phyloP scores from a whole-genome alignment of 2,113 vertebrate species.

The Acinonyx jubatus region DNA sequence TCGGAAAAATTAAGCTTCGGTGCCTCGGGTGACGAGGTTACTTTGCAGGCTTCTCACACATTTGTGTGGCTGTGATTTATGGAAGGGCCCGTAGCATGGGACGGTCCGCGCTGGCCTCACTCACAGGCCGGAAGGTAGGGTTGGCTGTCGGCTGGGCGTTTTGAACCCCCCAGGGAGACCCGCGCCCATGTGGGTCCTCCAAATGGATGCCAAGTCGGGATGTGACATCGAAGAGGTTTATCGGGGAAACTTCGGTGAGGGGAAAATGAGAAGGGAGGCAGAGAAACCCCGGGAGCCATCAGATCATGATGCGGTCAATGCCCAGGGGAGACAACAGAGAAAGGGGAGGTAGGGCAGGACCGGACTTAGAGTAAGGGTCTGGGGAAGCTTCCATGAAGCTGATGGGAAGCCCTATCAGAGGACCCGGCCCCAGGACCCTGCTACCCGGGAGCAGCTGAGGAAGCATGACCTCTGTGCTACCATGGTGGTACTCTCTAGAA shows the following conservation, averaged over 20 bases:
- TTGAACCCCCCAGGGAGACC: fast-evolving
- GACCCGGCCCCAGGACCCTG: background rate
- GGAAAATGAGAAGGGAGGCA: background rate
- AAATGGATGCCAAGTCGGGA: background rate
- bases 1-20: background rate
- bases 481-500: background rate
- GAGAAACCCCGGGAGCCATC: background rate
- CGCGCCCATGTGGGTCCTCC: background rate
- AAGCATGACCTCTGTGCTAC: background rate
- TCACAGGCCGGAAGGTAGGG: too few species aligned
- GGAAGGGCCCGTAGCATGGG: too few species aligned
- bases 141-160: fast-evolving
- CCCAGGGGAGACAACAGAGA: background rate
- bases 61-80: background rate
- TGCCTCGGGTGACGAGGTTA: background rate
- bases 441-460: background rate
- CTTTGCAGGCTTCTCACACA: background rate
- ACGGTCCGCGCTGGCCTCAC: background rate
- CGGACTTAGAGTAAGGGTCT: background rate
- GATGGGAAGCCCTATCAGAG: too few species aligned
- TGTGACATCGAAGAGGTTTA: background rate
- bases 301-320: background rate
- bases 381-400: background rate
- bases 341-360: too few species aligned
- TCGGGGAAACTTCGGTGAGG: background rate